Evolutionary conservation across 2,113 vertebrate species (phyloP), one percentile per base, ranked within the genome.

Genomic region (Serinus canaria): DNA sequence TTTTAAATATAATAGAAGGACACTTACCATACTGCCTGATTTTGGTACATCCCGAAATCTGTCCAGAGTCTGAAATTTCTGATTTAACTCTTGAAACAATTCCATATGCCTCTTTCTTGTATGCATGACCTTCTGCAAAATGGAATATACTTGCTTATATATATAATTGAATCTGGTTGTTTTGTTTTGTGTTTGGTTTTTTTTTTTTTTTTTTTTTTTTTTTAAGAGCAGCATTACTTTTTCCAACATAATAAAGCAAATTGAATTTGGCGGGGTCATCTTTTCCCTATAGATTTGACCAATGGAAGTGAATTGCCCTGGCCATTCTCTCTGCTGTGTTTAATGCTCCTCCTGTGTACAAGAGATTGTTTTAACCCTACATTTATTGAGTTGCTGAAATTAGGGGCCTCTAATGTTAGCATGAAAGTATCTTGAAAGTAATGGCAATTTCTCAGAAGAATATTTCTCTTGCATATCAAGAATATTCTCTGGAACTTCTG

Each of bases 51-150:
- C 99, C 98, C 99, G 99, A 99, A 99, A 99, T 99, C 99, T 99
- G 98, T 99, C 99, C 99, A 99, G 98, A 95, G 99, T 99, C 97
- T 99, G 99, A 99, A 99, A 99, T 99, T 99, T 99, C 98, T 99
- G 99, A 99, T 99, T 99, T 98, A 99, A 98, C 98, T 99, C 99
- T 98, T 99, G 99, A 99, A 99, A 99, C 97, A 99, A 98, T 98
- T 99, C 99, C 99, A 99, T 99, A 96, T 99, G 99, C 96, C 99
- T 99, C 98, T 99, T 99, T 98, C 99, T 99, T 97, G 99, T 99
- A 98, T 99, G 99, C 99, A 99, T 99, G 98, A 99, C 99, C 98
- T 99, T 99, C 99, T 99, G 99, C 95, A 98, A 99, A 97, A 98
- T 64, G 97, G 75, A 98, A 97, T 49, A 96, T 89, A 90, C 94